Percentiles rank a stretch among this genome's conserved stretches.
Conservation (phyloP, 2,113 vertebrate species). For the Zosterops lateralis region DNA sequence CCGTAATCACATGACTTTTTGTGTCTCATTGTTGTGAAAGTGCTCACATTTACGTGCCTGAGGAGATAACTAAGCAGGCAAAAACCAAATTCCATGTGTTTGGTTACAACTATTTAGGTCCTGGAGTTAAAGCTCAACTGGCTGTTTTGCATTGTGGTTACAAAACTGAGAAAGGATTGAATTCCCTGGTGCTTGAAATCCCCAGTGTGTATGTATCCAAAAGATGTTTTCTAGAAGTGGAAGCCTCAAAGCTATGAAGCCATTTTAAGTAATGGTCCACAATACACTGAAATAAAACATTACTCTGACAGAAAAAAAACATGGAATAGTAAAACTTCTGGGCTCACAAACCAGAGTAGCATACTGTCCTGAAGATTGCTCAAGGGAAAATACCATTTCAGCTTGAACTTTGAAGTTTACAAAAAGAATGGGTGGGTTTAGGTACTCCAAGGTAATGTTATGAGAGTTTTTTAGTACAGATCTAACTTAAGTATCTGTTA, state of each 20-base stretch:
- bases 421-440: background rate
- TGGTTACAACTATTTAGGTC: background rate
- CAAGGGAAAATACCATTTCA: background rate
- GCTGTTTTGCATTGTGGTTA: background rate
- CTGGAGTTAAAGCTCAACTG: background rate
- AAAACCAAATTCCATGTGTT: background rate
- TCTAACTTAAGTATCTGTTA: background rate
- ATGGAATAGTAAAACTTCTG: background rate
- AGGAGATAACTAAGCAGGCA: background rate
- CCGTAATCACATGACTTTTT: background rate
- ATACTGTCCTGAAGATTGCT: background rate
- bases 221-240: background rate
- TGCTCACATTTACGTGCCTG: background rate
- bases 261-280: background rate
- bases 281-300: background rate
- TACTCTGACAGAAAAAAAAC: background rate
- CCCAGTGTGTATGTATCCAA: background rate
- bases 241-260: background rate
- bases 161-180: background rate
- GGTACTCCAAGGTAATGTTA: background rate
- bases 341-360: background rate
- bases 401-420: background rate
- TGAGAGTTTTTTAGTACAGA: fast-evolving
- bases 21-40: background rate
- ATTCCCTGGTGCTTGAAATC: background rate